Percentiles rank a stretch among this genome's conserved stretches.
These are phyloP conservation scores for Crossaster papposus DNA, from an alignment of 53 echinoderm and acorn worm genomes.

Conservation along the genomic window DNA sequence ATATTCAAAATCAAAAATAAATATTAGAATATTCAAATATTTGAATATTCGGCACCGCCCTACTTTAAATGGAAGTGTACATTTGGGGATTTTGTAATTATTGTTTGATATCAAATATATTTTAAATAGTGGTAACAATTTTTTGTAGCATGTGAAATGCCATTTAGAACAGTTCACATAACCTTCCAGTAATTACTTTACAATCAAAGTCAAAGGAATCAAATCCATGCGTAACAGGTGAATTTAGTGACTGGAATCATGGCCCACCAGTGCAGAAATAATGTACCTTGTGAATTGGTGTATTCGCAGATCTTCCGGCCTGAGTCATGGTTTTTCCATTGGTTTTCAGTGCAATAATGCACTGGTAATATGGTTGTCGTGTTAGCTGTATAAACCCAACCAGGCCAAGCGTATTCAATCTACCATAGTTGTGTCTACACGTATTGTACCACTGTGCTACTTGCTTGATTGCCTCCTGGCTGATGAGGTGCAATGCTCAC, in stretches of 20 bases:
- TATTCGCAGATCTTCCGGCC: not conserved
- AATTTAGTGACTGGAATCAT: constrained; percentile 2
- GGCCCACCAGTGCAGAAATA: not conserved
- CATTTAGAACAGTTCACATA: too few species aligned
- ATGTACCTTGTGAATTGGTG: not conserved
- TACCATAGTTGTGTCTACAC: not conserved
- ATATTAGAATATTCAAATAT: too few species aligned
- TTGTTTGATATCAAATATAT: too few species aligned
- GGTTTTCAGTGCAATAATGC: not conserved
- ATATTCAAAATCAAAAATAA: too few species aligned
- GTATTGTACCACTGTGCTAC: not conserved
- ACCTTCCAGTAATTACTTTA: too few species aligned
- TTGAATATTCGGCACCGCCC: too few species aligned
- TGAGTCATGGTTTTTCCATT: not conserved
- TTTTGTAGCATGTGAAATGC: too few species aligned
- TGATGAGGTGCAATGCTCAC: not conserved
- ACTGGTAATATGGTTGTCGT: not conserved
- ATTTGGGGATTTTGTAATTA: too few species aligned
- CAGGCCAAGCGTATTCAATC: not conserved
- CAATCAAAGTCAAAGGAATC: too few species aligned
- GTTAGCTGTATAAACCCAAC: not conserved
- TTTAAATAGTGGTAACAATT: too few species aligned
- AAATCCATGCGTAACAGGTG: not conserved
- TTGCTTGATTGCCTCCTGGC: not conserved
- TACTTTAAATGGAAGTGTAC: too few species aligned